Evolutionary conservation across 2,797 vertebrate genomes (phyloP), one percentile per base, ranked within the genome.

Genomic region (Melopsittacus undulatus): DNA sequence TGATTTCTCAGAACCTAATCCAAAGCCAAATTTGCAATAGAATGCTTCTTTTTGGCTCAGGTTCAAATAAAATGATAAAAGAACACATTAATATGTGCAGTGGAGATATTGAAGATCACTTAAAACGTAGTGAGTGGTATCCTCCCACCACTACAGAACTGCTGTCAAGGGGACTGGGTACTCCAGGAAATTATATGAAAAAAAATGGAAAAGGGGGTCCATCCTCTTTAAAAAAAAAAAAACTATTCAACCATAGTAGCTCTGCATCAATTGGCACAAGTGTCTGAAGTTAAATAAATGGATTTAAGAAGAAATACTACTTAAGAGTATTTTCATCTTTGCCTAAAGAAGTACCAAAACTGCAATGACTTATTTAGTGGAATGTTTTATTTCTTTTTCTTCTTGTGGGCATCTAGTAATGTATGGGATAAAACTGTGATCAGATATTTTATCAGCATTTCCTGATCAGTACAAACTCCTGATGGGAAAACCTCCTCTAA

Each of bases 61-160:
- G 56, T 87, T 92, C 63, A 95, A 76, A 54, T 48, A 81, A 87
- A 87, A 36, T 43, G 4, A 30, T 57, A 14, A n/a, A 52, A 87
- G n/a, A 85, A 68, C 34, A 77, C 32, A 90, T 64, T 49, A 68
- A 45, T 42, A 73, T 26, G 38, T 4, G 6, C 17, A 54, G 36
- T 63, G 34, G 26, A 84, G 96, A 92, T 95, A 78, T 0, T 77
- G 52, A 80, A 84, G 79, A 92, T 82, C 46, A 88, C 61, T 88
- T 89, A 77, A 83, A 86, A 87, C 20, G n/a, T 72, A 63, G 79
- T 48, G 68, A 83, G 52, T 42, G 26, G 23, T 57, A 76, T 89
- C 13, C 61, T 22, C 15, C 34, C 19, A 38, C 49, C 52, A 29
- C n/a, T 91, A 68, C 27, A 83, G 52, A 80, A 75, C 19, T 68